phyloP scores from a whole-genome alignment of 1,140 invertebrate genomes.

The Lasioglossum baleicum region DNA sequence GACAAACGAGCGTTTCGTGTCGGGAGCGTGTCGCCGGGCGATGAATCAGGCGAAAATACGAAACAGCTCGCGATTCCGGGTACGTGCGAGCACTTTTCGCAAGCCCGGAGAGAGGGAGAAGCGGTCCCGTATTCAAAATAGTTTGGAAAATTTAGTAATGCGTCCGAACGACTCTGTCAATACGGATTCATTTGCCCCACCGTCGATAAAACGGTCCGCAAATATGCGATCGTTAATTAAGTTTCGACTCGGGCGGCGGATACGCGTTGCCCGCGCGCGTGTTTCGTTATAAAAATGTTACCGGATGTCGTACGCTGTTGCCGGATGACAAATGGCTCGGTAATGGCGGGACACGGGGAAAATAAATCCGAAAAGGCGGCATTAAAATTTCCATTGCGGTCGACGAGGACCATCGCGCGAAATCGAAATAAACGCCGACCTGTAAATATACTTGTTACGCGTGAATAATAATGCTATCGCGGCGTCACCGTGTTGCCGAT shows the following conservation, averaged over 20 bases:
- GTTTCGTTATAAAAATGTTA: constrained; percentile 30
- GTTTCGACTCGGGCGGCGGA: not conserved
- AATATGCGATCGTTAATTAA: constrained; percentile 38
- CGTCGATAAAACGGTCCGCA: not conserved
- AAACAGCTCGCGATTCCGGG: not conserved
- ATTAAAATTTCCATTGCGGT: constrained; percentile 1
- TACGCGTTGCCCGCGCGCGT: not conserved
- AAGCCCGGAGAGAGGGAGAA: too few relatives aligned
- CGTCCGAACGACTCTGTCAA: constrained; percentile 16
- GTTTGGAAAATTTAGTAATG: constrained; percentile 37
- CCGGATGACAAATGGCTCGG: constrained; percentile 20
- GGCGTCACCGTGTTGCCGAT: not conserved
- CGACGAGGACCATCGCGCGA: not conserved
- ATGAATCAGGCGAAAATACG: not conserved
- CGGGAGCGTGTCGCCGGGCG: not conserved
- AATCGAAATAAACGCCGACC: constrained; percentile 3
- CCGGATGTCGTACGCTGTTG: not conserved
- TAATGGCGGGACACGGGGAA: not conserved
- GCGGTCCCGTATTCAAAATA: constrained; percentile 22
- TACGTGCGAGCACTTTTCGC: constrained; percentile 16
- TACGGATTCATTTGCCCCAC: constrained; percentile 18
- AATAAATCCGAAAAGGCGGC: not conserved
- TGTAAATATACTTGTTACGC: not conserved
- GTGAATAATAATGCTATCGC: not conserved
- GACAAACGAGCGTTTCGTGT: not conserved